Evolutionary conservation across 2,888 invertebrate genomes (phyloP), one percentile per base, ranked within the genome.

Genomic region (Eilema griseolum): DNA sequence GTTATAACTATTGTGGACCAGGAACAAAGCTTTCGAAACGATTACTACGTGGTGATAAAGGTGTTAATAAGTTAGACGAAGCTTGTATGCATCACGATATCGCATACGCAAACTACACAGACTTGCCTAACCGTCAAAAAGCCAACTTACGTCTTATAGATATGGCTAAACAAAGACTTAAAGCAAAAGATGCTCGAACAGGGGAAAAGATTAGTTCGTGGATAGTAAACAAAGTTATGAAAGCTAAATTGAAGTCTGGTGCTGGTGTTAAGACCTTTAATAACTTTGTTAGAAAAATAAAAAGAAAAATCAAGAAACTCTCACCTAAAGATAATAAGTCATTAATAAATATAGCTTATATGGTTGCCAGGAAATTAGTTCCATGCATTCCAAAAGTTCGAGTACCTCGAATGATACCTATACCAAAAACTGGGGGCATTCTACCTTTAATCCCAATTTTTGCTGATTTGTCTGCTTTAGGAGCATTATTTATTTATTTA

Each of bases 341-440:
- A 23, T 70, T 69, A 74, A 71, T 33, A 63, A 70, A n/a, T 61
- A 72, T 14, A 73, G 72, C 64, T 70, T 73, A 69, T 67, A 81
- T 72, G 52, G 84, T 23, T 23, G 57, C 57, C 23, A 23, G 23
- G 31, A 61, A 61, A 61, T 23, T 61, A 31, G 23, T 61, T 61
- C 28, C 60, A 20, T 28, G 60, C 28, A 61, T 31, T 61, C 60
- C 23, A 24, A 59, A 59, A 59, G 23, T 24, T 24, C 23, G 24
- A 59, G 57, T 23, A 59, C 23, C 24, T 24, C 57, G 33, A 37
- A 37, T 37, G 33, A 37, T 37, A 37, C 33, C 33, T 37, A 37
- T 37, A 37, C 11, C 11, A 8, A 11, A 14, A 8, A n/a, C n/a
- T n/a, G n/a, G n/a, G n/a, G n/a, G n/a, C n/a, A n/a, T n/a, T n/a